Evolutionary conservation across 2,113 vertebrate species (phyloP).

Genomic region (Rissa tridactyla): DNA sequence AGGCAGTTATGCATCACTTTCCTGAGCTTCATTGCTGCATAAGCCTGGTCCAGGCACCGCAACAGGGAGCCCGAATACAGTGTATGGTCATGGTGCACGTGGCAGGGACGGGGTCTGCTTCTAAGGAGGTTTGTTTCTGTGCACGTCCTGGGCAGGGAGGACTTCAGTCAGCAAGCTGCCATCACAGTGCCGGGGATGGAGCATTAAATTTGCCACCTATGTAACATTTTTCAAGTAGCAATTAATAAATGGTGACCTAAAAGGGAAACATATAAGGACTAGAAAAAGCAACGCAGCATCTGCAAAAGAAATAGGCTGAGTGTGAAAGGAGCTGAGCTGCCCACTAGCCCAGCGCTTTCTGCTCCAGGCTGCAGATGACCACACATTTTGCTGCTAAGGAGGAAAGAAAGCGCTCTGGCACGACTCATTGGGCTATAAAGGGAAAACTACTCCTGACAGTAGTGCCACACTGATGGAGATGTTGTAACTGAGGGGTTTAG

Average conservation of each 20-base stretch:
- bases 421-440: neutral
- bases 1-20: neutral
- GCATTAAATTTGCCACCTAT: neutral
- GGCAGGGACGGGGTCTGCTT: neutral
- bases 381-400: neutral
- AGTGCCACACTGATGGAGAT: neutral
- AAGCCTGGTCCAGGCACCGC: neutral
- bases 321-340: neutral
- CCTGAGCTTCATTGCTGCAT: neutral
- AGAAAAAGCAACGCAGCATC: neutral
- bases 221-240: neutral
- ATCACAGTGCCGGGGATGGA: accelerated
- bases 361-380: neutral
- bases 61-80: neutral
- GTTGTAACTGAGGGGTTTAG: neutral
- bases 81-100: accelerated
- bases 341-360: accelerated
- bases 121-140: neutral
- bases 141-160: neutral
- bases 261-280: neutral
- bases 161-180: neutral
- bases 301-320: neutral
- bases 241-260: neutral
- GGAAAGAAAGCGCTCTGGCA: neutral
- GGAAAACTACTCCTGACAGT: neutral